Percentiles rank a stretch among this genome's conserved stretches.
These are phyloP conservation scores for Mirounga angustirostris DNA, from an alignment of 2,113 vertebrate genomes.

Conservation along the genomic window DNA sequence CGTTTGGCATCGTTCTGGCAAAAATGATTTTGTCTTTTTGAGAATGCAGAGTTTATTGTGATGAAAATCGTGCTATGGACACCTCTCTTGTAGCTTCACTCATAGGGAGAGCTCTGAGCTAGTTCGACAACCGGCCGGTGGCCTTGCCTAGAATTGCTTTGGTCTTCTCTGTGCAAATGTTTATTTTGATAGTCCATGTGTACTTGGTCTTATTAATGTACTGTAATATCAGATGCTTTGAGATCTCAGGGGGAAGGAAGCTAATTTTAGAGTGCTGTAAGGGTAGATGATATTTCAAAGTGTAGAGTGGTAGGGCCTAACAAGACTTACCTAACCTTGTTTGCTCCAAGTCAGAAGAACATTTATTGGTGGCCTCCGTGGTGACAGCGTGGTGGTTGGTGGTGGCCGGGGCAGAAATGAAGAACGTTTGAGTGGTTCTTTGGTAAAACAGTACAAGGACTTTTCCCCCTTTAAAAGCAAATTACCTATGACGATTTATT, in stretches of 20 bases:
- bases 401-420: neutral
- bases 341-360: slow-evolving; percentile 75
- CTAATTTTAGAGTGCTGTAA: slow-evolving; percentile 88
- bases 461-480: slow-evolving; percentile 69
- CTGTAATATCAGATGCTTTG: slow-evolving; percentile 88
- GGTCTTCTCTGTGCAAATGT: slow-evolving; percentile 83
- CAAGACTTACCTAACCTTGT: slow-evolving; percentile 79
- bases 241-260: slow-evolving; percentile 84
- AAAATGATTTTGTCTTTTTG: slow-evolving; percentile 19
- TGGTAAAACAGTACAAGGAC: slow-evolving; percentile 16
- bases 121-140: slow-evolving; percentile 53
- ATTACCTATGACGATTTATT: slow-evolving; percentile 58
- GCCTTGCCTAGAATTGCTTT: slow-evolving; percentile 76
- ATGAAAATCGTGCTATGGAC: neutral
- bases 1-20: slow-evolving; percentile 53
- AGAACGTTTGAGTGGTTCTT: neutral
- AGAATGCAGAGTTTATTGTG: neutral
- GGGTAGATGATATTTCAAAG: slow-evolving; percentile 88
- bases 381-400: neutral
- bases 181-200: slow-evolving; percentile 87
- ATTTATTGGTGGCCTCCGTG: neutral
- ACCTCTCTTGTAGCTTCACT: slow-evolving; percentile 49
- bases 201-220: slow-evolving; percentile 85
- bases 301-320: slow-evolving; percentile 84
- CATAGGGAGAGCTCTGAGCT: neutral